Base-by-base conservation (phyloP, 2,797 vertebrate genomes). In the Siniperca undulata region DNA sequence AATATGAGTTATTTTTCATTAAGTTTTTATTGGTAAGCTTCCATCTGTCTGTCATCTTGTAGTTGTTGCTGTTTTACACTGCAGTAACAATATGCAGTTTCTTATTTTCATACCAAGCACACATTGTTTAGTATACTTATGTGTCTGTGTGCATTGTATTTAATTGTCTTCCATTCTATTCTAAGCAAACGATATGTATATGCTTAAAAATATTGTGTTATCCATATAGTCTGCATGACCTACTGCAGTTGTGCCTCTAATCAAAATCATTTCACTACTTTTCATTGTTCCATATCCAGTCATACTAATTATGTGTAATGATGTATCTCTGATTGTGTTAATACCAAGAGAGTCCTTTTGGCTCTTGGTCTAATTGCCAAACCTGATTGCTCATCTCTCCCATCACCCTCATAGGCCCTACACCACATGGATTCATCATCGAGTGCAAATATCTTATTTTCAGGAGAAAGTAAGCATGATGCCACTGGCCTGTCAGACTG, bases 331-430 rank as follows among this genome's bases (percentile, higher is more conserved):
- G 70, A 88, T 80, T 85, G 86, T 67, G 62, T 75, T 84, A 82
- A 84, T 84, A 83, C 70, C 77, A 68, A 17, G 77, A 85, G 82
- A 72, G 67, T 82, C 72, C 67, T 84, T 70, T 74, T 83, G 74
- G 77, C 75, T 83, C 60, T 44, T 12, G n/a, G 48, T 86, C 67
- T 92, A 88, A 92, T 89, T 89, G 74, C 87, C 52, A 73, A 84
- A 83, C 53, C 44, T 77, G 87, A 91, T 89, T 84, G 81, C 78
- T 88, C 67, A 56, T 80, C 64, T 83, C 75, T 84, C 60, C 75
- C 74, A 78, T 84, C 53, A 10, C 61, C 65, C 86, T 88, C 79
- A 13, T 4, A 74, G 70, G 76, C 79, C 50, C 38, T 36, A 24
- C 77, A 53, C 66, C 64, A 73, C 78, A 70, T 40, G 62, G 74